phyloP scores from a whole-genome alignment of 2,797 vertebrate species.

The Semotilus atromaculatus region DNA sequence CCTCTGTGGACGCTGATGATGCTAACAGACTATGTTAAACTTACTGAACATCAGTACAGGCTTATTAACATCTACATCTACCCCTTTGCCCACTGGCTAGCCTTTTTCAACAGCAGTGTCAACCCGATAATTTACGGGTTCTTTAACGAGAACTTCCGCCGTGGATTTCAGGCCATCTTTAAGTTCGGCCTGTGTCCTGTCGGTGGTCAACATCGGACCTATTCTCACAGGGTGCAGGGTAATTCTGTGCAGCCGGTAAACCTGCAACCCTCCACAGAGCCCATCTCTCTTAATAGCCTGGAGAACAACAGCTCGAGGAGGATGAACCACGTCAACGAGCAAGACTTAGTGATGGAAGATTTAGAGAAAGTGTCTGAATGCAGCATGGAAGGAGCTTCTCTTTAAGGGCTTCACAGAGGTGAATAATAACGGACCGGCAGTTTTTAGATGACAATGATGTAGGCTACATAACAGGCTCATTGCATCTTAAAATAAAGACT shows the following conservation, averaged over 20 bases:
- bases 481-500: not conserved
- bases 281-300: conserved; percentile 71
- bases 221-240: conserved; percentile 75
- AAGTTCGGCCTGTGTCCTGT: conserved; percentile 81
- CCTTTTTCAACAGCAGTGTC: conserved; percentile 94
- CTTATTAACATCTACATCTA: conserved; percentile 91
- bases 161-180: conserved; percentile 84
- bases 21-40: conserved; percentile 87
- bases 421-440: not conserved
- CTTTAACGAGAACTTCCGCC: conserved; percentile 91
- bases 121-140: conserved; percentile 94
- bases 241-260: conserved; percentile 78
- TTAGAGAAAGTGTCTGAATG: conserved; percentile 76
- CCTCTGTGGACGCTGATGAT: conserved; percentile 94
- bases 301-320: conserved; percentile 71
- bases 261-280: conserved; percentile 69
- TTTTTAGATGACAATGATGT: not conserved
- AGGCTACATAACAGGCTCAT: not conserved
- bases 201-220: conserved; percentile 70
- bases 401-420: conserved; percentile 60
- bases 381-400: conserved; percentile 70
- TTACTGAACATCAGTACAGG: conserved; percentile 79
- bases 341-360: conserved; percentile 83
- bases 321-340: conserved; percentile 73
- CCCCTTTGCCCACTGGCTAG: conserved; percentile 95